A percentile compares a stretch with the other conserved stretches of the same genome.
Evolutionary conservation across 1,140 invertebrate species (phyloP).

Genomic region (Bombus balteatus): DNA sequence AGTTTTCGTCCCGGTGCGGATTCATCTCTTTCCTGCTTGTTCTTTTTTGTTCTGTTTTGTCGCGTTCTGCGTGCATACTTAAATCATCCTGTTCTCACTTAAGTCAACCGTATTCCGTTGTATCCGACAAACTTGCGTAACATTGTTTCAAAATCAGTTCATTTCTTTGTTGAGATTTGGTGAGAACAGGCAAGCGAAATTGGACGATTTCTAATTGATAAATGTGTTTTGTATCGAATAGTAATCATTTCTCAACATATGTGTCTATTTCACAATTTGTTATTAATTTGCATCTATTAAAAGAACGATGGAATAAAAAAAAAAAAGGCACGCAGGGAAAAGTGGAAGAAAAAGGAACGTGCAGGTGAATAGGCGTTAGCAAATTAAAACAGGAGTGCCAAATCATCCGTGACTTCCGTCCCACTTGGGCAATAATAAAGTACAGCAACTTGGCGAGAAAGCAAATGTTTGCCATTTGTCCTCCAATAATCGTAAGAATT

Average conservation of each 20-base stretch:
- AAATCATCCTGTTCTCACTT: not conserved
- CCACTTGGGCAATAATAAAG: constrained; percentile 67
- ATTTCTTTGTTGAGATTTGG: not conserved
- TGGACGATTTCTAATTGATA: not conserved
- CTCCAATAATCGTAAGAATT: constrained; percentile 54
- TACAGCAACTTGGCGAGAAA: constrained; percentile 57
- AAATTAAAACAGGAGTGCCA: constrained; percentile 45
- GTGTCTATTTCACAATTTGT: not conserved
- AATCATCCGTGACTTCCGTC: constrained; percentile 69
- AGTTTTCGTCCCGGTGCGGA: constrained; percentile 24
- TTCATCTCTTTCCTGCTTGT: not conserved
- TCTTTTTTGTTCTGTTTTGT: not conserved
- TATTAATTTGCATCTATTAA: not conserved
- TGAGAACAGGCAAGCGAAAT: too few relatives aligned
- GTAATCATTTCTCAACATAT: not conserved
- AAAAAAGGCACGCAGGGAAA: not conserved
- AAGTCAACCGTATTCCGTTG: not conserved
- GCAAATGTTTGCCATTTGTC: constrained; percentile 57
- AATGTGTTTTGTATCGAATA: not conserved
- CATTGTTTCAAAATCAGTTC: not conserved
- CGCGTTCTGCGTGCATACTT: not conserved
- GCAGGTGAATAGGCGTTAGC: constrained; percentile 11
- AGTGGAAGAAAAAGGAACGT: constrained; percentile 2
- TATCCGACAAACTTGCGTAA: not conserved
- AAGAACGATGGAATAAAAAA: too few relatives aligned